Conservation (phyloP, 92 coral and sea anemone species). For the Chrysogorgia sp. region DNA sequence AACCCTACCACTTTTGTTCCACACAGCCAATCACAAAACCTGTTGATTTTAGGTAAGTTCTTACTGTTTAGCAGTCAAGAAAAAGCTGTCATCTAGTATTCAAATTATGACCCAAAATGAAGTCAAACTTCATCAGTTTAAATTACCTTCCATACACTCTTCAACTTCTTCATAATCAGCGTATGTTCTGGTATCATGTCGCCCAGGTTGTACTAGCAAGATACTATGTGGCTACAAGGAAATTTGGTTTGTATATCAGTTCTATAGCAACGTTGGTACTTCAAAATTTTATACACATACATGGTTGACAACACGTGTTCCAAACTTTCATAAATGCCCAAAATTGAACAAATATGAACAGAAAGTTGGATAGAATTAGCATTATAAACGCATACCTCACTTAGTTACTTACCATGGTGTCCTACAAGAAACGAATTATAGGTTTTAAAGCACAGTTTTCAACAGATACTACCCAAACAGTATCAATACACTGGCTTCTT, state of each 20-base stretch:
- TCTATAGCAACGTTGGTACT: background rate
- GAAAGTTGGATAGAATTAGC: background rate
- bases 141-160: conserved; percentile 97
- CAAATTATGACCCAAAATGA: background rate
- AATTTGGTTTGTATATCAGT: background rate
- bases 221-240: conserved; percentile 82
- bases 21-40: too few species aligned
- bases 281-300: too few species aligned
- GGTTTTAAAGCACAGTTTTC: background rate
- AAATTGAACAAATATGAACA: background rate
- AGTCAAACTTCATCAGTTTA: too few species aligned
- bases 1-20: too few species aligned
- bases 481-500: too few species aligned
- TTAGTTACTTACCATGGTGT: background rate
- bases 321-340: background rate
- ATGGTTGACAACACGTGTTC: background rate
- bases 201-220: conserved; percentile 84
- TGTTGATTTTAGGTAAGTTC: too few species aligned
- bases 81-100: background rate
- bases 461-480: background rate
- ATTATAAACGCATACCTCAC: background rate
- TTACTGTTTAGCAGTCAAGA: too few species aligned
- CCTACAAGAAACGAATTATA: background rate
- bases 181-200: conserved; percentile 91
- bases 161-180: conserved; percentile 96